Evolutionary conservation across 2,888 invertebrate species (phyloP), one percentile per base, ranked within the genome.

Genomic region (Eristalis pertinax): DNA sequence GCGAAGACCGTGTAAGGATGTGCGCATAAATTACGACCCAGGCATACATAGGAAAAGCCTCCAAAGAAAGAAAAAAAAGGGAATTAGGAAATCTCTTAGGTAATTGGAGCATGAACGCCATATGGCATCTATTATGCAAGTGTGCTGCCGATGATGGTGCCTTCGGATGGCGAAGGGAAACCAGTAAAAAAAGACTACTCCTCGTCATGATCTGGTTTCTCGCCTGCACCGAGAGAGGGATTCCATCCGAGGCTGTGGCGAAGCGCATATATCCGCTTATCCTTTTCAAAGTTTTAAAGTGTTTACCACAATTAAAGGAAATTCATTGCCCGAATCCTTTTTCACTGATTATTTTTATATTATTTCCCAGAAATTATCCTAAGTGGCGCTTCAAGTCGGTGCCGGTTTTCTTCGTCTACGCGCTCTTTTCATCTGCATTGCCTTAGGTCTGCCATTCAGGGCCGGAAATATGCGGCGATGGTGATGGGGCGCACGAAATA

Each of bases 21-120:
- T 83, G 76, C 69, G 82, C 82, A 83, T 83, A 84, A 84, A 84
- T 84, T 78, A 84, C 73, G 24, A 64, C n/a, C 50, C 72, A 83
- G 58, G 64, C 81, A 69, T 64, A 62, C 70, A 32, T 43, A 11
- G 24, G 19, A n/a, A 64, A 64, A 56, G 38, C 38, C 63, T 78
- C 63, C 56, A 22, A 81, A 63, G 68, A 76, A 26, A 4, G 26
- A 26, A 26, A 26, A 26, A 72, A 50, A 81, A 85, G 67, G 73
- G 81, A 85, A 81, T 85, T 85, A 81, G 76, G 63, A 85, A 85
- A 85, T 82, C 81, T 82, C 73, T 85, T 82, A 82, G 85, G 82
- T 78, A 86, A 86, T 86, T 86, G 86, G 86, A 82, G 86, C 86
- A 82, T 82, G 78, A 82, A 86, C 82, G 74, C 77, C 86, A 82